Conservation (phyloP, 2,113 vertebrate species). For the Hydrochoerus hydrochaeris region DNA sequence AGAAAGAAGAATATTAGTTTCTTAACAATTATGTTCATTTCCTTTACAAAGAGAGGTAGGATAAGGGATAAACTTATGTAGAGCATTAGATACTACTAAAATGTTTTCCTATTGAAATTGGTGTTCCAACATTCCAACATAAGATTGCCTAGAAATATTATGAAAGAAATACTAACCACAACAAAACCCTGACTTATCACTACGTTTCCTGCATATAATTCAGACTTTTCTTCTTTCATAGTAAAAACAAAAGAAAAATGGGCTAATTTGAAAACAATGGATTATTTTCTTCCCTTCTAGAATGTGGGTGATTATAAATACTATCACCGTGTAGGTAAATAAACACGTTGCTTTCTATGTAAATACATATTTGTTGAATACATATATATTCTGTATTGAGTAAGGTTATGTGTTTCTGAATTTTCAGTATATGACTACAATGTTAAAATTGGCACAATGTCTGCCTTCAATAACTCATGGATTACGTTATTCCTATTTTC, state of each 20-base stretch:
- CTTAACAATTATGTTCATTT: not conserved
- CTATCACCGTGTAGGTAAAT: not conserved
- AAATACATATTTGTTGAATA: too few relatives aligned
- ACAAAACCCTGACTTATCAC: not conserved
- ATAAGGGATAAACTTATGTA: not conserved
- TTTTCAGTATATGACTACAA: not conserved
- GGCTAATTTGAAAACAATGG: not conserved
- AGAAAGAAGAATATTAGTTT: not conserved
- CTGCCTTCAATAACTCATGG: not conserved
- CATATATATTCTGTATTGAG: not conserved
- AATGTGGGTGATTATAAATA: not conserved
- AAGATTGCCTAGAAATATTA: not conserved
- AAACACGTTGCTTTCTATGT: not conserved
- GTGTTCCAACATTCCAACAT: not conserved
- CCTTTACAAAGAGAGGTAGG: not conserved
- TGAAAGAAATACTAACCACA: conserved; percentile 6
- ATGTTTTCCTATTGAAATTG: not conserved
- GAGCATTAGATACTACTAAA: not conserved
- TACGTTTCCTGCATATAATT: not conserved
- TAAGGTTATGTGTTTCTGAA: not conserved
- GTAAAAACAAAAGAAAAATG: not conserved
- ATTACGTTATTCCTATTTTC: conserved; percentile 32
- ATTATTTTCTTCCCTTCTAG: conserved; percentile 44
- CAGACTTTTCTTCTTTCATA: not conserved
- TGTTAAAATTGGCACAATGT: not conserved